Evolutionary conservation across 1,140 invertebrate genomes (phyloP).

Genomic region (Polypedilum pembai): DNA sequence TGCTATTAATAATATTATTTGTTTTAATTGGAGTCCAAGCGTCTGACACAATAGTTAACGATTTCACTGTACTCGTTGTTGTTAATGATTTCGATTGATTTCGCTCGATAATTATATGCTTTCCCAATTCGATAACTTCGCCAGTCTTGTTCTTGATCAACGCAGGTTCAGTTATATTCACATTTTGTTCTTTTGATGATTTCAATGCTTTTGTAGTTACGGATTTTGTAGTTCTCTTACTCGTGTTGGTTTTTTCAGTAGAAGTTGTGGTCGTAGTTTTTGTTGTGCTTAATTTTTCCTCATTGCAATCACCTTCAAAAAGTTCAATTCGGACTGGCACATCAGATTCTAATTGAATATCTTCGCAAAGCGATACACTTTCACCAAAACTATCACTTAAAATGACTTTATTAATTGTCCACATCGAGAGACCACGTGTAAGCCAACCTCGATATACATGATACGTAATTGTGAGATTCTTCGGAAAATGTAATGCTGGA

Average conservation of each 20-base stretch:
- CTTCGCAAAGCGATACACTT: constrained; percentile 70
- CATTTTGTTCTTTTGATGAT: too few relatives aligned
- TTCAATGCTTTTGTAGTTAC: neutral
- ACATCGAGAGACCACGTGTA: constrained; percentile 68
- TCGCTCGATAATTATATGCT: neutral
- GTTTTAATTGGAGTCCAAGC: neutral
- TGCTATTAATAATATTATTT: neutral
- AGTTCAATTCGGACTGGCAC: constrained; percentile 61
- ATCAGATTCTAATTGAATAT: constrained; percentile 65
- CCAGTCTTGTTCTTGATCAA: constrained; percentile 30
- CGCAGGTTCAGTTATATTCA: neutral
- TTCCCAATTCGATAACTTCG: constrained; percentile 30
- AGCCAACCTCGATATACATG: constrained; percentile 87
- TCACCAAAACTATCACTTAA: constrained; percentile 79
- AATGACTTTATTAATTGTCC: constrained; percentile 74
- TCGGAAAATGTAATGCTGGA: constrained; percentile 67
- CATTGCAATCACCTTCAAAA: constrained; percentile 66
- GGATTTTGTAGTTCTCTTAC: neutral
- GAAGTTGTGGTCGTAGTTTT: neutral
- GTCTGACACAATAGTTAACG: neutral
- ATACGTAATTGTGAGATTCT: constrained; percentile 67
- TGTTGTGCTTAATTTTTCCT: constrained; percentile 38
- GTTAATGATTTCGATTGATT: constrained; percentile 23
- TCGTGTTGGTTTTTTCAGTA: constrained; percentile 41
- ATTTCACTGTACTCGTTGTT: neutral